phyloP scores from a whole-genome alignment of 2,888 invertebrate species.

The Leucozona laternaria region DNA sequence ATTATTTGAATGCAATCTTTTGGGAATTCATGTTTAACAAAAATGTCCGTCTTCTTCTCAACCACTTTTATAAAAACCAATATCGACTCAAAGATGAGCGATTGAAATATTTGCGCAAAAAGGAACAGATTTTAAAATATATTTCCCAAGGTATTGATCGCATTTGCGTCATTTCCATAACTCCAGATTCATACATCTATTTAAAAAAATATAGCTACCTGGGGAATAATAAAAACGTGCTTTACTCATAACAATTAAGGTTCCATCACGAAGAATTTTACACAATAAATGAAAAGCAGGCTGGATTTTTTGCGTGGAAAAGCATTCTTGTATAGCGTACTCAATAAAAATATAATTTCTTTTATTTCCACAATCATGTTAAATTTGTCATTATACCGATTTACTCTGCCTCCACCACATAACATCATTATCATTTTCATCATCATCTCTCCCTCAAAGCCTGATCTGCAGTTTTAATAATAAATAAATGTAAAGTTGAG shows the following conservation, averaged over 20 bases:
- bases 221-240: neutral
- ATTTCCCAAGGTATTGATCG: neutral
- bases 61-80: no score
- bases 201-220: neutral
- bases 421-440: neutral
- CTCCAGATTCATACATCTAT: neutral
- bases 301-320: neutral
- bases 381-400: neutral
- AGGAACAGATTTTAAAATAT: neutral
- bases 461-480: neutral
- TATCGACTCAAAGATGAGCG: no score
- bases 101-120: no score
- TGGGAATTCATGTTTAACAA: no score
- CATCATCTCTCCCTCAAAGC: neutral
- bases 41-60: no score
- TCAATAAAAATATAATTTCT: neutral
- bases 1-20: no score
- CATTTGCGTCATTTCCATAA: neutral
- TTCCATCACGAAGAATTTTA: no score
- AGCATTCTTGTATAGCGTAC: neutral
- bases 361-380: slow-evolving; percentile 5
- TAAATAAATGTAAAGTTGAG: neutral
- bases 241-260: neutral
- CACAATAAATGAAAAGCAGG: neutral
- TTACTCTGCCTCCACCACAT: slow-evolving; percentile 1